These are phyloP conservation scores for Gymnorhina tibicen DNA, from an alignment of 2,113 vertebrate genomes.

Conservation along the genomic window DNA sequence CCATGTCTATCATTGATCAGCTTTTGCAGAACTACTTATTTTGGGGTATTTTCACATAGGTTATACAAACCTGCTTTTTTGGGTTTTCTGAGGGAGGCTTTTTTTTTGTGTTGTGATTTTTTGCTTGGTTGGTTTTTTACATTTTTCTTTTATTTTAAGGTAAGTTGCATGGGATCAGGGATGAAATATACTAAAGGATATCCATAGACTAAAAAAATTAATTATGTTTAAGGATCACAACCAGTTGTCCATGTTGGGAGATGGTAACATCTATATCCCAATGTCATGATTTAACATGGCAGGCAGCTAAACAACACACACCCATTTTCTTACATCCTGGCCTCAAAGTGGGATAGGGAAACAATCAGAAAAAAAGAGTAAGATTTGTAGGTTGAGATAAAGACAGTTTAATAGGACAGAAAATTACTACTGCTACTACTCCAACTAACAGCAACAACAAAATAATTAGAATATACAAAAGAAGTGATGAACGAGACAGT, in stretches of 20 bases:
- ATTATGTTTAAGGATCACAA: background rate
- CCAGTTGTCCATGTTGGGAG: rapidly evolving
- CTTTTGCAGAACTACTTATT: background rate
- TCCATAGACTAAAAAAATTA: background rate
- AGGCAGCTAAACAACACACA: background rate
- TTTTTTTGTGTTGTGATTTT: background rate
- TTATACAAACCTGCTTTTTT: background rate
- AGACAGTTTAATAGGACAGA: background rate
- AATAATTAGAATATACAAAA: background rate
- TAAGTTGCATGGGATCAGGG: background rate
- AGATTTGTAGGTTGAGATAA: background rate
- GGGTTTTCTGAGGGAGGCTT: rapidly evolving
- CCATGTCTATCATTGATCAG: background rate
- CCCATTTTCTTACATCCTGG: background rate
- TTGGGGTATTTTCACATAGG: background rate
- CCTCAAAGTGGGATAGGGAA: background rate
- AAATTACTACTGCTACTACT: background rate
- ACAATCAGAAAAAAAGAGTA: background rate
- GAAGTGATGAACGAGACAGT: background rate
- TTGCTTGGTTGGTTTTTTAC: background rate
- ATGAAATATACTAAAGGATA: background rate
- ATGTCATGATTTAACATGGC: background rate
- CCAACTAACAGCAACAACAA: background rate
- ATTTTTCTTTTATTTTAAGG: background rate
- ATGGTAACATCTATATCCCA: background rate